Conservation (phyloP, 92 coral and sea anemone species). For the Diadumene lineata region DNA sequence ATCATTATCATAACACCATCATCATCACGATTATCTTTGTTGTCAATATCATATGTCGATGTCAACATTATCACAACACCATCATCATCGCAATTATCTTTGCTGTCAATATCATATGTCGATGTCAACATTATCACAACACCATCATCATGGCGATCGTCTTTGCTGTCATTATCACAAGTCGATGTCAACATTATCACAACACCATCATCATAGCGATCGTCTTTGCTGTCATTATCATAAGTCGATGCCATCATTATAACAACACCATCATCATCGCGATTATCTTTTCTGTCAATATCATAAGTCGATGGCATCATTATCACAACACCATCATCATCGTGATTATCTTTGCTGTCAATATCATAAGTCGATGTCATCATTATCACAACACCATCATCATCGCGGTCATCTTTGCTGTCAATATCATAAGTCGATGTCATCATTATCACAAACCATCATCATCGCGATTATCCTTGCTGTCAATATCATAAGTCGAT, state of each 20-base stretch:
- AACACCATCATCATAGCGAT: background rate
- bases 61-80: no score
- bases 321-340: background rate
- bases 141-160: no score
- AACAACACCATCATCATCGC: background rate
- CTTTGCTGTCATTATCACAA: no score
- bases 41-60: no score
- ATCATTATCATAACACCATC: no score
- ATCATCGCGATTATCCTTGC: background rate
- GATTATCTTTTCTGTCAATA: no score
- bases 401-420: background rate
- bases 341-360: background rate
- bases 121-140: no score
- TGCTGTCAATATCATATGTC: no score
- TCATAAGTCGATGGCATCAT: background rate
- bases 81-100: no score
- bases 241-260: background rate
- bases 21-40: no score
- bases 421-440: background rate
- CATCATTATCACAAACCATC: background rate
- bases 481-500: background rate
- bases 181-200: background rate
- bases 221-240: background rate
- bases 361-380: background rate
- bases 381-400: background rate